A percentile compares a stretch with the other conserved stretches of the same genome.
Conservation (phyloP, 2,113 vertebrate genomes). For the Amblyornis subalaris region DNA sequence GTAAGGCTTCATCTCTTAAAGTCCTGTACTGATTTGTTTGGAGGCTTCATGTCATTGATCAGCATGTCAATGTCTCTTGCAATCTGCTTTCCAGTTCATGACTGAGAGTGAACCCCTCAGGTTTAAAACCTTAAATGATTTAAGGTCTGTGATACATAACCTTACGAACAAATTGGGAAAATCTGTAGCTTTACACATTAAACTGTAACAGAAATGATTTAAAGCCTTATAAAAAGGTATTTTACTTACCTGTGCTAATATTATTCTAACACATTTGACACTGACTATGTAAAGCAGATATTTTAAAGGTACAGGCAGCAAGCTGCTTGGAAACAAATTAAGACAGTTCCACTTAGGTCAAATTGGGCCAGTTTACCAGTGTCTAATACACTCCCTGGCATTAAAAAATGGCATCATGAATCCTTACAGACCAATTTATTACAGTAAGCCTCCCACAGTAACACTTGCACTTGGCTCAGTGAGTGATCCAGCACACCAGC, state of each 20-base stretch:
- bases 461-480: neutral
- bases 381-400: neutral
- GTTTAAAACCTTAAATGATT: conserved; percentile 47
- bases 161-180: conserved; percentile 24
- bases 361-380: neutral
- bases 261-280: conserved; percentile 47
- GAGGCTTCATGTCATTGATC: conserved; percentile 48
- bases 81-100: conserved; percentile 32
- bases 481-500: neutral
- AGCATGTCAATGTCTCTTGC: conserved; percentile 40
- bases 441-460: neutral
- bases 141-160: conserved; percentile 34
- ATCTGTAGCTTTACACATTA: conserved; percentile 51
- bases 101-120: conserved; percentile 47
- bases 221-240: conserved; percentile 40
- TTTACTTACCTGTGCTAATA: conserved; percentile 39
- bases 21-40: conserved; percentile 51
- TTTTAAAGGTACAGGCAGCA: conserved; percentile 4
- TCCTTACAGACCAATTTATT: neutral
- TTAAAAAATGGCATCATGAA: neutral
- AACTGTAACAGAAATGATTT: conserved; percentile 21
- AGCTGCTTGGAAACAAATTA: neutral
- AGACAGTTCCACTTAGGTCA: neutral
- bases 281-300: neutral
- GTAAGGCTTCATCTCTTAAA: conserved; percentile 39